These are phyloP conservation scores for Latrodectus hesperus DNA, from an alignment of 2,888 invertebrate species.

Conservation along the genomic window DNA sequence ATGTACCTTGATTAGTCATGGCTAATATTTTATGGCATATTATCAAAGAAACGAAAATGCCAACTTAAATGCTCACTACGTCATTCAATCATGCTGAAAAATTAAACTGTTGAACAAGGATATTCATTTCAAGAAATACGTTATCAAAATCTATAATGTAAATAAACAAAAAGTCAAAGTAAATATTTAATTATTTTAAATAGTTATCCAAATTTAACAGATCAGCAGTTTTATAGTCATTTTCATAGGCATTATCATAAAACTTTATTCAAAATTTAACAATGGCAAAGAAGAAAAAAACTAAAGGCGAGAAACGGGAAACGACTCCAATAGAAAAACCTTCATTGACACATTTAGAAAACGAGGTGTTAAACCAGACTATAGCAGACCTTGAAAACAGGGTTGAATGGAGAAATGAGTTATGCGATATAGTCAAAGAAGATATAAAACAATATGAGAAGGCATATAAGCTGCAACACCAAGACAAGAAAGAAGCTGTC, in stretches of 20 bases:
- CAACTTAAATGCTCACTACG: no score
- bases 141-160: not conserved
- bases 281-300: conserved; percentile 13
- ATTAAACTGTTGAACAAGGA: no score
- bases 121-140: not conserved
- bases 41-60: no score
- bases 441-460: conserved; percentile 15
- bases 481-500: conserved; percentile 15
- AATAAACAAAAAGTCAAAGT: not conserved
- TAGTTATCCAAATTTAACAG: no score
- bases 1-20: no score
- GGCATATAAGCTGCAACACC: not conserved
- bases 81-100: no score
- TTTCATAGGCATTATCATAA: no score
- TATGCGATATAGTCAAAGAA: conserved; percentile 21
- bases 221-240: no score
- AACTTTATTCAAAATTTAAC: not conserved
- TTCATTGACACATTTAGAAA: conserved; percentile 1
- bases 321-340: conserved; percentile 7
- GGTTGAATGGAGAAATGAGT: conserved; percentile 28
- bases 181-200: not conserved
- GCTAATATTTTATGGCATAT: no score
- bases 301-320: conserved; percentile 8
- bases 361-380: not conserved
- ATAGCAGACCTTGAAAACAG: conserved; percentile 17